These are phyloP conservation scores for Coregonus ussuriensis DNA, from an alignment of 2,797 vertebrate species.

Conservation along the genomic window DNA sequence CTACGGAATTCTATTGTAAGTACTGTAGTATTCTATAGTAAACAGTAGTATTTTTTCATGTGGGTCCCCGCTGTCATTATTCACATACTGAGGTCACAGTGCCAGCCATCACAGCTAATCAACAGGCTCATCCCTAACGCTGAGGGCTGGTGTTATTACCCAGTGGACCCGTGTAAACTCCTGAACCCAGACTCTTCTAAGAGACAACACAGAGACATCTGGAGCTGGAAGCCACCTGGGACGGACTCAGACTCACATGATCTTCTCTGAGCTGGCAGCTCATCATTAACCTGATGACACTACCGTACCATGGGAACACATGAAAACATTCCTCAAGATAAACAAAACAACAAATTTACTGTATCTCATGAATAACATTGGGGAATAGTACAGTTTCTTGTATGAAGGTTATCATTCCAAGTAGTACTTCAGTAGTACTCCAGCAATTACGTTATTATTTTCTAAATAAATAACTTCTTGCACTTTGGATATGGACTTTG, in stretches of 20 bases:
- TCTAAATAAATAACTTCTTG: conserved; percentile 37
- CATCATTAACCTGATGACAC: conserved; percentile 72
- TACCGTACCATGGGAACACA: conserved; percentile 55
- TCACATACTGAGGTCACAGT: conserved; percentile 39
- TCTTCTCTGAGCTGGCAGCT: conserved; percentile 49
- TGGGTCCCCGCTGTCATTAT: conserved; percentile 34
- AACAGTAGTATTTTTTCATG: no score
- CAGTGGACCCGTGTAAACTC: conserved; percentile 68
- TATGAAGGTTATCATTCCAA: conserved; percentile 44
- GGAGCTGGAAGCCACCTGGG: conserved; percentile 60
- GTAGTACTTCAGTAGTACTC: conserved; percentile 25
- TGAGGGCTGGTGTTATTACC: conserved; percentile 56
- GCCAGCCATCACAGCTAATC: conserved; percentile 42
- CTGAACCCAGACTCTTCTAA: conserved; percentile 68
- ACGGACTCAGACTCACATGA: conserved; percentile 47
- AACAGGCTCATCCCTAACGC: conserved; percentile 23
- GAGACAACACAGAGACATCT: conserved; percentile 59
- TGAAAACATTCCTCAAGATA: conserved; percentile 58
- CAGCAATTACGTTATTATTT: conserved; percentile 56
- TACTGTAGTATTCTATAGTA: no score
- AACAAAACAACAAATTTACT: conserved; percentile 63
- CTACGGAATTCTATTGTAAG: no score
- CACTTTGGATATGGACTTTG: conserved; percentile 28
- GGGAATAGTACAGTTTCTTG: conserved; percentile 63
- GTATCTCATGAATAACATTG: conserved; percentile 55